A percentile compares a stretch with the other conserved stretches of the same genome.
Conservation (phyloP, 2,113 vertebrate species). For the Promerops cafer region DNA sequence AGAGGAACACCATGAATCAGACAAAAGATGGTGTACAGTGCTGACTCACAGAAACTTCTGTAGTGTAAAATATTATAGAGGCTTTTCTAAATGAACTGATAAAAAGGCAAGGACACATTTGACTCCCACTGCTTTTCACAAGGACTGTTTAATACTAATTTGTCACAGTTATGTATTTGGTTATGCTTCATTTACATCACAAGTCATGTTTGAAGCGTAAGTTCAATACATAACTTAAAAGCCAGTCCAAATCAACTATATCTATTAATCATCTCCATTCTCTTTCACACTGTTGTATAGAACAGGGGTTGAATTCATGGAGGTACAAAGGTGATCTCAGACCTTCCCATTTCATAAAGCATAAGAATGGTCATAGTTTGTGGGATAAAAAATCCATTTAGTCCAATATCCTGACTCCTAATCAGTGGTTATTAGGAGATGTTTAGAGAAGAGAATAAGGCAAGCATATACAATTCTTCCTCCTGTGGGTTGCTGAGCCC, state of each 20-base stretch:
- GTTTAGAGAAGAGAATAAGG: background rate
- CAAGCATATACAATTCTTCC: background rate
- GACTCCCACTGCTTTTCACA: background rate
- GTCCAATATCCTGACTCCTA: background rate
- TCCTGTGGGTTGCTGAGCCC: background rate
- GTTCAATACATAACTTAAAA: conserved; percentile 25
- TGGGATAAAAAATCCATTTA: background rate
- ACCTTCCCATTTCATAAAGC: background rate
- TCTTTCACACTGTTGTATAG: background rate
- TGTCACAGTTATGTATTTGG: background rate
- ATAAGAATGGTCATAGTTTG: background rate
- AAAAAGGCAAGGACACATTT: conserved; percentile 17
- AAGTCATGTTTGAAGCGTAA: background rate
- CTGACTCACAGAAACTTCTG: background rate
- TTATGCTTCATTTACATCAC: conserved; percentile 21
- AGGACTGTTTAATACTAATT: background rate
- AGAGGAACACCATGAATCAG: background rate
- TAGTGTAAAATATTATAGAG: background rate
- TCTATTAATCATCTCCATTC: background rate
- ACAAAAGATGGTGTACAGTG: background rate
- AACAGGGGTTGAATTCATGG: background rate
- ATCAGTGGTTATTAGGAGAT: background rate
- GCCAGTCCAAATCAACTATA: background rate
- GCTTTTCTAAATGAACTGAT: background rate
- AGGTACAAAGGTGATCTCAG: background rate